These are phyloP conservation scores for Fregata magnificens DNA, from an alignment of 2,113 vertebrate genomes.

Conservation along the genomic window DNA sequence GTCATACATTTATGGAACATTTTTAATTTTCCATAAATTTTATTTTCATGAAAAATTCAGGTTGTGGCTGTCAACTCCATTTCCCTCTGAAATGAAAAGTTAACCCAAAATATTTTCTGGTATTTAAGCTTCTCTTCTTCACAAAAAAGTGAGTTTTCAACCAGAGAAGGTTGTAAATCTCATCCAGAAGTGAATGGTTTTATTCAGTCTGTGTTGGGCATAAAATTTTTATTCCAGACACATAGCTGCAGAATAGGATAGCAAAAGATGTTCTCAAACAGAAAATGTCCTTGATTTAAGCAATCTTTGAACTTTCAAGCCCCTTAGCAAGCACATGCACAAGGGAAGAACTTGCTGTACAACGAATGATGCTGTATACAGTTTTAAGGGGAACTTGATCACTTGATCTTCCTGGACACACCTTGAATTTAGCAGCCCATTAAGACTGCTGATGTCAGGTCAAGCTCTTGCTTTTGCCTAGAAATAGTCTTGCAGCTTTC, in stretches of 20 bases:
- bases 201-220: background rate
- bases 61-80: background rate
- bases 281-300: background rate
- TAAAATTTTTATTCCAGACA: background rate
- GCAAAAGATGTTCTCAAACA: background rate
- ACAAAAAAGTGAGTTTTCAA: background rate
- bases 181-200: background rate
- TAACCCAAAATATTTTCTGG: background rate
- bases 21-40: background rate
- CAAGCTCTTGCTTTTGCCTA: background rate
- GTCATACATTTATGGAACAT: accelerated
- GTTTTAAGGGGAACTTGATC: background rate
- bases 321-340: background rate
- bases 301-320: background rate
- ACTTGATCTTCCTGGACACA: background rate
- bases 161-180: background rate
- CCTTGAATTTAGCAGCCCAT: background rate
- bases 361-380: background rate
- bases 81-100: background rate
- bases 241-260: background rate
- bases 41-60: background rate
- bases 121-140: background rate
- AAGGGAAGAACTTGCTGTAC: background rate
- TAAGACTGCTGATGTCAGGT: background rate
- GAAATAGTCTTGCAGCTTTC: background rate